Conservation (phyloP, 2,797 vertebrate species). For the Phrynocephalus vlangalii region DNA sequence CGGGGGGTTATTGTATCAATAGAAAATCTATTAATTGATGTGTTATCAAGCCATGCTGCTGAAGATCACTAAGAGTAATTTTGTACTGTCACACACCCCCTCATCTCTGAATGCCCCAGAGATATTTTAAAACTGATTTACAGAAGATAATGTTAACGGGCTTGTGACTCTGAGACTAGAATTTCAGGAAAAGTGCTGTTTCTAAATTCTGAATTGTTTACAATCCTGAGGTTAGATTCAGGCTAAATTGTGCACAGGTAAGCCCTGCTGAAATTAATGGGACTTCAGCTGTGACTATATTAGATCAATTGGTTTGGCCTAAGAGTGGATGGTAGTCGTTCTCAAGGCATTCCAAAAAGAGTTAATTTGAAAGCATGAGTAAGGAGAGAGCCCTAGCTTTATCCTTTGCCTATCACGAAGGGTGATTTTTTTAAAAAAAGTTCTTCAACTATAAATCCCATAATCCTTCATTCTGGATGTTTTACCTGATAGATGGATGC, state of each 20-base stretch:
- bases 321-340: not conserved
- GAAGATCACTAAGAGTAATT: slow-evolving; percentile 56
- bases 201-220: slow-evolving; percentile 19
- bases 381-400: too few relatives aligned
- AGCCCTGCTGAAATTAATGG: not conserved
- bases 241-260: not conserved
- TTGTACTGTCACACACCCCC: slow-evolving; percentile 38
- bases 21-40: slow-evolving; percentile 63
- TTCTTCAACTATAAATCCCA: too few relatives aligned
- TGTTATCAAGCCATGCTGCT: slow-evolving; percentile 65
- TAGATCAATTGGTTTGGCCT: not conserved
- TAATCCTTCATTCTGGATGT: too few relatives aligned
- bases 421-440: too few relatives aligned
- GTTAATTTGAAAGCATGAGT: too few relatives aligned
- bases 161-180: not conserved
- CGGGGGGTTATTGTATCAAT: slow-evolving; percentile 39
- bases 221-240: not conserved
- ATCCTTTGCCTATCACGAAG: too few relatives aligned
- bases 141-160: slow-evolving; percentile 35
- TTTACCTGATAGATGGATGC: too few relatives aligned
- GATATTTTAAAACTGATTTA: slow-evolving; percentile 48
- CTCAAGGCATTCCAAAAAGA: too few relatives aligned
- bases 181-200: too few relatives aligned
- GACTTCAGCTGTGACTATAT: not conserved
- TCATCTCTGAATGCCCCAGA: slow-evolving; percentile 32